Conservation (phyloP, 2,113 vertebrate genomes). For the Eptesicus fuscus region DNA sequence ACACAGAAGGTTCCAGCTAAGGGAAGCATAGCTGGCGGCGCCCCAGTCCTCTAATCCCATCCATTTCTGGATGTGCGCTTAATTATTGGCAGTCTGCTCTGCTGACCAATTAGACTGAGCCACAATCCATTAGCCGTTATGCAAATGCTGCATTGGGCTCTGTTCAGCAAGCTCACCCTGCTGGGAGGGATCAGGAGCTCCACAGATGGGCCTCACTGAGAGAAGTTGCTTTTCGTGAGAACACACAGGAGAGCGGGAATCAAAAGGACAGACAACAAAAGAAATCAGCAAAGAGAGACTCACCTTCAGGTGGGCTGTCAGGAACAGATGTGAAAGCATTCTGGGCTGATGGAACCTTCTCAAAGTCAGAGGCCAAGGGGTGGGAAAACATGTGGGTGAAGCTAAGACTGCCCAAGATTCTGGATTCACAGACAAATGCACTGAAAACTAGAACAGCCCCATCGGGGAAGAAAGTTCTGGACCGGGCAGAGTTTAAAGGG, state of each 20-base stretch:
- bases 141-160: background rate
- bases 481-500: background rate
- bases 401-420: background rate
- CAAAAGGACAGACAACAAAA: background rate
- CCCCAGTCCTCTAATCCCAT: background rate
- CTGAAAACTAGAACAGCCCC: accelerated
- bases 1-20: background rate
- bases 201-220: background rate
- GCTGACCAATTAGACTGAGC: slow-evolving; percentile 32
- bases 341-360: background rate
- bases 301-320: background rate
- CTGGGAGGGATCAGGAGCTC: too few relatives aligned
- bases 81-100: background rate
- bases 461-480: background rate
- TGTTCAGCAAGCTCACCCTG: background rate
- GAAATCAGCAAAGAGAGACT: background rate
- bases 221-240: background rate
- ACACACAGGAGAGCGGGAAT: background rate
- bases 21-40: background rate
- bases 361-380: background rate
- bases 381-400: accelerated
- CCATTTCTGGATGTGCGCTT: background rate
- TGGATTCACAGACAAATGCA: accelerated
- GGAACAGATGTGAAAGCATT: background rate
- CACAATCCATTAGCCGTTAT: background rate